Evolutionary conservation across 2,113 vertebrate genomes (phyloP).

Genomic region (Aplodontia rufa): DNA sequence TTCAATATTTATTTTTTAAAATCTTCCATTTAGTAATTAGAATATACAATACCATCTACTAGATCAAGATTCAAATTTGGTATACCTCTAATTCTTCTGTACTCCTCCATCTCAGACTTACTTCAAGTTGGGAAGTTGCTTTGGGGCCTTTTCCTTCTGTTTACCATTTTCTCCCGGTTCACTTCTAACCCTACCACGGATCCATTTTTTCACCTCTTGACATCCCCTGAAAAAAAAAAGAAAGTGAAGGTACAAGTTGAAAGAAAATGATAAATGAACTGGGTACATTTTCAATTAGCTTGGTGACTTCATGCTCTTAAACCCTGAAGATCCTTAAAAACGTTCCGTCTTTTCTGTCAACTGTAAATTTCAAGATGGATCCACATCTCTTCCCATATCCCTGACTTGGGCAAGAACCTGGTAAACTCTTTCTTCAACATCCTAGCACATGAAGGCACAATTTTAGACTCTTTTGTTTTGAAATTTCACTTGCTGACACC

Average conservation of each 20-base stretch:
- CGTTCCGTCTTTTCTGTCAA: background rate
- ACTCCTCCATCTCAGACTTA: background rate
- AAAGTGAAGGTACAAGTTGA: background rate
- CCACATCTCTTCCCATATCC: background rate
- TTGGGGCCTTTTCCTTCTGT: background rate
- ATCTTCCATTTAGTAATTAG: background rate
- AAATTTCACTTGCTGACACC: background rate
- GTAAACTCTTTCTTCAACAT: background rate
- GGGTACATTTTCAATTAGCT: background rate
- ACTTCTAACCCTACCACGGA: fast-evolving
- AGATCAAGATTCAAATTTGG: background rate
- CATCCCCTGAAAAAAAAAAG: too few species aligned
- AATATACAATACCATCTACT: background rate
- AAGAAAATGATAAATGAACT: background rate
- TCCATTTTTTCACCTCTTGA: background rate
- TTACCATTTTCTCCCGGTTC: background rate
- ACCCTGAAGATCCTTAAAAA: background rate
- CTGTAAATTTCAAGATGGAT: background rate
- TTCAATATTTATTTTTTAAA: background rate
- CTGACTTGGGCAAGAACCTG: background rate
- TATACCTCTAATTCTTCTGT: background rate
- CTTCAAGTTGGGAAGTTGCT: background rate
- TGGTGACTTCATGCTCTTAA: background rate
- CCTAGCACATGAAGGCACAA: background rate
- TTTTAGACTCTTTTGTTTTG: background rate